phyloP scores from a whole-genome alignment of 2,797 vertebrate genomes.

The Parambassis ranga region DNA sequence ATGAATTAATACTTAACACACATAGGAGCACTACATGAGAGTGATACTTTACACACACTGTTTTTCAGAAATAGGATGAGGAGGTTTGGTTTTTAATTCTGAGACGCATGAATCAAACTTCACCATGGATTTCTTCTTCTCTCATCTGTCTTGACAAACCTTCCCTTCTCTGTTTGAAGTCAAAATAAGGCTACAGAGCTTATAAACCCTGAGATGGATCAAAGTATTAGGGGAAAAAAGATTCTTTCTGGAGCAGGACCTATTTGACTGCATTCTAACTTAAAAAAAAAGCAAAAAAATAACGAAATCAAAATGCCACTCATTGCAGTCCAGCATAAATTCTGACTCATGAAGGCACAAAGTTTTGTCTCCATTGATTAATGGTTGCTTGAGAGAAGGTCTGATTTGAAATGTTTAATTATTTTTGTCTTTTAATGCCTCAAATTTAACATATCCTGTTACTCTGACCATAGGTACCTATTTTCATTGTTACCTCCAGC shows the following conservation, averaged over 20 bases:
- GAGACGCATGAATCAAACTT: constrained; percentile 18
- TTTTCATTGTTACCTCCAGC: neutral
- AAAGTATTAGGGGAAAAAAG: constrained; percentile 28
- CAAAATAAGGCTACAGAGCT: constrained; percentile 33
- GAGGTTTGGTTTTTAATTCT: constrained; percentile 12
- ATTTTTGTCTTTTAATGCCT: constrained; percentile 8
- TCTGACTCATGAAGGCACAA: neutral
- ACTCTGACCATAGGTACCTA: constrained; percentile 1
- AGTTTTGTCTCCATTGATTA: no score
- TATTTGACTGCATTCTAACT: constrained; percentile 7
- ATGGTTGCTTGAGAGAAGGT: neutral
- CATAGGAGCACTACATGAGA: neutral
- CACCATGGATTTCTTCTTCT: constrained; percentile 17
- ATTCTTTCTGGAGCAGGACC: constrained; percentile 16
- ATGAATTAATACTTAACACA: no score
- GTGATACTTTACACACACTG: constrained; percentile 1
- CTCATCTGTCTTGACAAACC: constrained; percentile 13
- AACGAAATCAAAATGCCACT: constrained; percentile 6
- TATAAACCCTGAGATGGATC: constrained; percentile 36
- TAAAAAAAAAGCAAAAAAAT: constrained; percentile 7
- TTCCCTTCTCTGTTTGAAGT: constrained; percentile 34
- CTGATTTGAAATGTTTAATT: constrained; percentile 13
- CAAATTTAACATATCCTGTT: constrained; percentile 44
- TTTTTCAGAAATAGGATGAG: neutral
- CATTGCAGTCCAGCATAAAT: neutral